Evolutionary conservation across 2,888 invertebrate species (phyloP).

Genomic region (Sceliomorpha sp.): DNA sequence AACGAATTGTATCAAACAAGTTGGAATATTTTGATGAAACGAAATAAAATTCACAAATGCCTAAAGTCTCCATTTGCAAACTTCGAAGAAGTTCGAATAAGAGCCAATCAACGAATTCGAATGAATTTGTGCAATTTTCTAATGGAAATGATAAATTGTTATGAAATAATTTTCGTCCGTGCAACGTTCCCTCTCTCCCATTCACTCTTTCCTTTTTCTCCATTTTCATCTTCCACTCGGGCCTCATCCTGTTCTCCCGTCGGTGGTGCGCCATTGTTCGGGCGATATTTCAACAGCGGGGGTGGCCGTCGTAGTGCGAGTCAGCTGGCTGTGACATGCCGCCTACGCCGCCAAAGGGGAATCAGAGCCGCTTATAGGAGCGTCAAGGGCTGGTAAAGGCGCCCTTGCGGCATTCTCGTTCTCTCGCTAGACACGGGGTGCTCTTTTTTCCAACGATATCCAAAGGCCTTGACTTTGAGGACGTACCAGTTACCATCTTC

Average conservation of each 20-base stretch:
- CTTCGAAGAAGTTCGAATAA: too few relatives aligned
- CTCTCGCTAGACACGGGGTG: conserved; percentile 60
- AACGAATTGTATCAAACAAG: too few relatives aligned
- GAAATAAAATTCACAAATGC: not conserved
- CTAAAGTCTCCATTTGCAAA: conserved; percentile 36
- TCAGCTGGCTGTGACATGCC: conserved; percentile 80
- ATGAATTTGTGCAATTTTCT: too few relatives aligned
- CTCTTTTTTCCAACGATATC: conserved; percentile 72
- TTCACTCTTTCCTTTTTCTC: conserved; percentile 44
- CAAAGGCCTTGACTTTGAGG: conserved; percentile 68
- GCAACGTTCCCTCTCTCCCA: conserved; percentile 16
- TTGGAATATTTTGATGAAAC: too few relatives aligned
- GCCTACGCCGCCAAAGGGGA: conserved; percentile 77
- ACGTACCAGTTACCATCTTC: conserved; percentile 50
- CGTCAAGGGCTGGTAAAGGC: conserved; percentile 72
- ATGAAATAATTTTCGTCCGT: conserved; percentile 44
- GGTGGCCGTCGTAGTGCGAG: conserved; percentile 72
- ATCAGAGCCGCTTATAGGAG: conserved; percentile 74
- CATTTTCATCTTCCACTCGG: conserved; percentile 50
- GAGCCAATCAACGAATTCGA: too few relatives aligned
- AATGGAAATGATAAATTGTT: too few relatives aligned
- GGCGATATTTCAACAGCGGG: conserved; percentile 78
- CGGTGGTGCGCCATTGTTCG: conserved; percentile 77
- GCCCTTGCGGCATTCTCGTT: conserved; percentile 54
- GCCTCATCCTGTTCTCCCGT: conserved; percentile 54